These are phyloP conservation scores for Andricus quercusramuli DNA, from an alignment of 2,888 invertebrate genomes.

Conservation along the genomic window DNA sequence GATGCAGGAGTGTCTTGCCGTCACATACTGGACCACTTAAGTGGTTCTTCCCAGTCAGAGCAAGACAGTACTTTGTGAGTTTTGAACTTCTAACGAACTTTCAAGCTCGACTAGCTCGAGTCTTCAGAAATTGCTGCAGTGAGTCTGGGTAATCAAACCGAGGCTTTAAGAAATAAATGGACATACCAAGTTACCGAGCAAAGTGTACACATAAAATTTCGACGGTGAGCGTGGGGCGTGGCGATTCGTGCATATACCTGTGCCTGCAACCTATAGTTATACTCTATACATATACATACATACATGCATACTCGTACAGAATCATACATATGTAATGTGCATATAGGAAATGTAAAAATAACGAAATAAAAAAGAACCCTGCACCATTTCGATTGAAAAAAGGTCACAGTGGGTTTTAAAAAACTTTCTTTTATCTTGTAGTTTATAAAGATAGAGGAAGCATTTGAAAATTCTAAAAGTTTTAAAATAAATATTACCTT, in stretches of 20 bases:
- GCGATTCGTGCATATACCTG: constrained; percentile 48
- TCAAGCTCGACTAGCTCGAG: not conserved
- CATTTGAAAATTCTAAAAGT: too few species aligned
- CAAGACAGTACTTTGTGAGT: not conserved
- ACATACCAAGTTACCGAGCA: constrained; percentile 20
- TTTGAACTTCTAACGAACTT: not conserved
- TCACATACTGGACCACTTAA: not conserved
- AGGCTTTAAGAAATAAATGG: constrained; percentile 3
- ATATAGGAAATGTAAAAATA: too few species aligned
- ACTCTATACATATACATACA: constrained; percentile 45
- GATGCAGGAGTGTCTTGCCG: not conserved
- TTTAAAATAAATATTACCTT: too few species aligned
- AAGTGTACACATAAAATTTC: constrained; percentile 56
- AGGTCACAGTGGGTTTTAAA: too few species aligned
- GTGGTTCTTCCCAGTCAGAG: constrained; percentile 11
- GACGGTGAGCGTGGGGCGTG: constrained; percentile 57
- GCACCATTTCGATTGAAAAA: too few species aligned
- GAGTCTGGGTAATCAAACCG: not conserved
- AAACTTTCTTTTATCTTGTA: too few species aligned
- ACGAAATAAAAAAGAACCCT: too few species aligned
- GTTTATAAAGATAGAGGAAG: too few species aligned
- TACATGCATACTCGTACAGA: constrained; percentile 29
- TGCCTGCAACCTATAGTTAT: not conserved
- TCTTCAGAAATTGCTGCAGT: not conserved
- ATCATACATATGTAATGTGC: not conserved